Conservation (phyloP, 2,113 vertebrate genomes). For the Acrocephalus kingi region DNA sequence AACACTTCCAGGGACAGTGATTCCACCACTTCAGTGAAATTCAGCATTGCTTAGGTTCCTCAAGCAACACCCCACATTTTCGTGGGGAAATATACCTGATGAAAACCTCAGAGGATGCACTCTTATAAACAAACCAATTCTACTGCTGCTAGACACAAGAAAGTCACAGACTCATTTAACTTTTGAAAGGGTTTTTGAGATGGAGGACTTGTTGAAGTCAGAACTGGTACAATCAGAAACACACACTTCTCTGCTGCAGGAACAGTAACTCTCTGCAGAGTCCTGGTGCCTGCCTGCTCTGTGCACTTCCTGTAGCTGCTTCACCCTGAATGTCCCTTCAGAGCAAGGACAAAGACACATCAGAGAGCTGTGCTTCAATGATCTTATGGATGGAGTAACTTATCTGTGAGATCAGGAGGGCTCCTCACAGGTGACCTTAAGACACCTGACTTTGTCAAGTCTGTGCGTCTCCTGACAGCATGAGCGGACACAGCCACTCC, state of each 20-base stretch:
- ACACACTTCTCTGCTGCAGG: background rate
- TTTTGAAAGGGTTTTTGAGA: background rate
- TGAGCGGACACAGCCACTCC: background rate
- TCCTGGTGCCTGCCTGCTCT: background rate
- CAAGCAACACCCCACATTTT: background rate
- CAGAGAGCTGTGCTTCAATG: background rate
- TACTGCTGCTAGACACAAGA: background rate
- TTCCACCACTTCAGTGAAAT: background rate
- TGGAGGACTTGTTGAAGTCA: background rate
- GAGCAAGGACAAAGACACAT: background rate
- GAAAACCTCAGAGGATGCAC: background rate
- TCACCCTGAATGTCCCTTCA: background rate
- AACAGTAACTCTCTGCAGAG: background rate
- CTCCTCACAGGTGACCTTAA: background rate
- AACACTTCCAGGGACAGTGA: background rate
- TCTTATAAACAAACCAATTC: background rate
- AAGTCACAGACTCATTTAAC: background rate
- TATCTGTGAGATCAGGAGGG: background rate
- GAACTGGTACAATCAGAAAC: background rate
- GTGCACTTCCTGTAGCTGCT: background rate
- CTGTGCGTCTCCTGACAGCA: background rate
- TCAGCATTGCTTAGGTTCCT: background rate
- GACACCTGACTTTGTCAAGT: too few species aligned
- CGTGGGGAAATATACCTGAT: background rate
- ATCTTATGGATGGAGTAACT: background rate